Evolutionary conservation across 1,140 invertebrate genomes (phyloP).

Genomic region (Cyphomyrmex costatus): DNA sequence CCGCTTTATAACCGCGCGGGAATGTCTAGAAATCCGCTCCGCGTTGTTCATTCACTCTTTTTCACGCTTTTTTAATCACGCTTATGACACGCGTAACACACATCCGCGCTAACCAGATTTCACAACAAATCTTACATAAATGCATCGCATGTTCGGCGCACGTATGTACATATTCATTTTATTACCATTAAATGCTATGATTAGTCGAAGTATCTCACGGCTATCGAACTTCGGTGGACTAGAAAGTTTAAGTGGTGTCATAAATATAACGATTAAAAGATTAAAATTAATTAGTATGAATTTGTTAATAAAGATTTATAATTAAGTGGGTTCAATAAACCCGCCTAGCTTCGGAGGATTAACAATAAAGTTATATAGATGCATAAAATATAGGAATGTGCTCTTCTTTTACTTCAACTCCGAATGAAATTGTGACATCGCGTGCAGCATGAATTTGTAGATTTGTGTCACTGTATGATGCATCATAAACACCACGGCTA

Average conservation of each 20-base stretch:
- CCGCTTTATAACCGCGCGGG: conserved; percentile 40
- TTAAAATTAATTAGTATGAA: neutral
- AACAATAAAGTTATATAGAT: too few species aligned
- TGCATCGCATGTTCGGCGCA: neutral
- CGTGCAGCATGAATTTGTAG: neutral
- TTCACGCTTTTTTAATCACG: conserved; percentile 50
- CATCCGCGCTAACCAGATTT: conserved; percentile 30
- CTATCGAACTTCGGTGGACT: neutral
- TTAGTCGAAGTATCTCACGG: neutral
- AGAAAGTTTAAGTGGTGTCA: neutral
- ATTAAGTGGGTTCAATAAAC: too few species aligned
- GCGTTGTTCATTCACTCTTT: conserved; percentile 51
- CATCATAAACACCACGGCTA: neutral
- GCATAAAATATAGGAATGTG: neutral
- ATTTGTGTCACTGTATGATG: neutral
- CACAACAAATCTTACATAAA: conserved; percentile 62
- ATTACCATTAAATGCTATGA: neutral
- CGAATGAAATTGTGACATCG: neutral
- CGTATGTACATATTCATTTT: neutral
- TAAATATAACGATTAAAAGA: neutral
- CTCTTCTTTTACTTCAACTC: neutral
- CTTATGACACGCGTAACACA: conserved; percentile 53
- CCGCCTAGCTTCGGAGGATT: too few species aligned
- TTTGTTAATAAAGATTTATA: neutral
- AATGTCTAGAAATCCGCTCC: conserved; percentile 56